Base-by-base conservation (phyloP, 2,797 vertebrate genomes). In the Morelia viridis region DNA sequence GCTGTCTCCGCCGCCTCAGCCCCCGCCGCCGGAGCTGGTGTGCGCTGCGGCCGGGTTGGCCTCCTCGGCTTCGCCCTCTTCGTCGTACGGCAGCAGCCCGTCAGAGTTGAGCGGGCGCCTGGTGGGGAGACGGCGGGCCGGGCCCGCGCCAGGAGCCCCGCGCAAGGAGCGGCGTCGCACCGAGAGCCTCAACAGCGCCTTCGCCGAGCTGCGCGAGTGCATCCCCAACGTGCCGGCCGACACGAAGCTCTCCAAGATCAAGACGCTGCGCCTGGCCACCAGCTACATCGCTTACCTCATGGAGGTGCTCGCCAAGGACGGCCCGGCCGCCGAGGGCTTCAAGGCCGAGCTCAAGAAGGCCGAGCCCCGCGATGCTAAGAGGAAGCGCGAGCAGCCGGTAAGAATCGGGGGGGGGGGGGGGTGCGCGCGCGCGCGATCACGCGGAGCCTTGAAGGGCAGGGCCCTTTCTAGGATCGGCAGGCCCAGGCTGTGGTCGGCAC, bases 281-380 rank as follows among this genome's bases (percentile, higher is more conserved):
- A 98, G 98, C 93, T 99, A 99, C 96, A 99, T 99, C 95, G 98
- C 98, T 91, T 99, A 99, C 93, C 96, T 99, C 95, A 99, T 98
- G 98, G 98, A 98, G 94, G 98, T 99, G 91, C 97, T 99, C 97
- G 98, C 98, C 95, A 99, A 98, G 94, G 99, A 99, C 96, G 97
- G 98, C 85, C 97, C 97, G 92, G 96, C 97, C 10, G 98, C 98
- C 0, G 98, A 99, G 94, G 98, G 98, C 90, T 99, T 99, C 96
- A 99, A 98, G 97, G 99, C 99, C 90, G 99, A 99, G 68, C 98
- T 99, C 94, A 99, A 99, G 97, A 99, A 99, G 94, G 97, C 97
- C 60, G 99, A 99, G 90, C 97, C 97, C 94, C 97, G 97, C 60
- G 98, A 99, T 91, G 96, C 98, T 96, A 99, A 99, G 96, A 96